Percentiles rank a stretch among this genome's conserved stretches.
These are phyloP conservation scores for Parauchenoglanis ngamensis DNA, from an alignment of 2,797 vertebrate genomes.

Conservation along the genomic window DNA sequence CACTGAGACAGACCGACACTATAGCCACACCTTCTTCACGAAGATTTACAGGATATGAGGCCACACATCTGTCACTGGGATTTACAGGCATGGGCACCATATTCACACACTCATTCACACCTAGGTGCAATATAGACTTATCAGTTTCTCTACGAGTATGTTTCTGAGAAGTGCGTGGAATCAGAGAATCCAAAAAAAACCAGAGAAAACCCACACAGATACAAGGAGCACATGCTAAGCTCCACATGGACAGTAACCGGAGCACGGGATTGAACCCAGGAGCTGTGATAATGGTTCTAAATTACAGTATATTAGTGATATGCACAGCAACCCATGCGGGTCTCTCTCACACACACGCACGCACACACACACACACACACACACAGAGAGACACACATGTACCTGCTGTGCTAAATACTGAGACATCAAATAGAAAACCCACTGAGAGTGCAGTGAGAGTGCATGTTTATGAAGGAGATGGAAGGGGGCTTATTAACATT, in stretches of 20 bases:
- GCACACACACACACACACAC: slow-evolving; percentile 19
- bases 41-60: neutral
- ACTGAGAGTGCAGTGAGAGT: slow-evolving; percentile 22
- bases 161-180: neutral
- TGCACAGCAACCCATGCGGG: slow-evolving; percentile 40
- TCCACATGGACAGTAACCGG: neutral
- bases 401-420: slow-evolving; percentile 51
- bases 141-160: neutral
- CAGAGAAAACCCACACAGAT: neutral
- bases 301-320: slow-evolving; percentile 7
- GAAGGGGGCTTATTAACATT: slow-evolving; percentile 41
- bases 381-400: slow-evolving; percentile 34
- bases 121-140: neutral
- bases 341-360: slow-evolving; percentile 35
- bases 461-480: slow-evolving; percentile 15
- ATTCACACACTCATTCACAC: neutral
- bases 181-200: neutral
- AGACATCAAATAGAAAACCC: slow-evolving; percentile 48
- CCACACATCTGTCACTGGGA: neutral
- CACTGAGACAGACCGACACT: neutral
- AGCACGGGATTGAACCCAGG: neutral
- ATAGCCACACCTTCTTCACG: neutral
- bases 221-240: neutral
- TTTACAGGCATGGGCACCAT: neutral
- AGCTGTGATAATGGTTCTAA: neutral